Conservation (phyloP, 2,888 invertebrate genomes). For the Augochlorella aurata region DNA sequence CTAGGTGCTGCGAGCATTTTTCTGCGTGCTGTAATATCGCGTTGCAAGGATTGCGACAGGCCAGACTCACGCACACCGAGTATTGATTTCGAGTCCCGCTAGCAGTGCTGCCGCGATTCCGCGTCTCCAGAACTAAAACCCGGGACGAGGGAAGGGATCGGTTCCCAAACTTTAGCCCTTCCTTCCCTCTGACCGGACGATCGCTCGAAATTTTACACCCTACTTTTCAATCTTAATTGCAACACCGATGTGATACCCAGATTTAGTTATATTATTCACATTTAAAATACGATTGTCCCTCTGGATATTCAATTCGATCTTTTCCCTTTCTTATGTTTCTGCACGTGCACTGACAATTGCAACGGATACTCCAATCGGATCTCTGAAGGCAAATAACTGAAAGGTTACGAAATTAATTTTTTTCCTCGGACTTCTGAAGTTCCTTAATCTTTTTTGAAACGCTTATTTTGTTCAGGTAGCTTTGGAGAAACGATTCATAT, state of each 20-base stretch:
- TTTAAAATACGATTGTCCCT: too few relatives aligned
- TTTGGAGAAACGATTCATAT: neutral
- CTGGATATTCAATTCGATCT: too few relatives aligned
- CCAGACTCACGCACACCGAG: conserved; percentile 76
- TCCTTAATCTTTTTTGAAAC: neutral
- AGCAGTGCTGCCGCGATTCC: conserved; percentile 80
- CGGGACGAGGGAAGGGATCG: conserved; percentile 35
- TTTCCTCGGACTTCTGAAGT: too few relatives aligned
- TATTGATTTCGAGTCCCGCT: conserved; percentile 79
- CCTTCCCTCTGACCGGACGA: neutral
- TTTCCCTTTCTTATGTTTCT: too few relatives aligned
- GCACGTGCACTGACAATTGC: too few relatives aligned
- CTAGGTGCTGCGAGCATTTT: conserved; percentile 48
- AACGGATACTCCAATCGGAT: too few relatives aligned
- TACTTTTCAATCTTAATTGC: too few relatives aligned
- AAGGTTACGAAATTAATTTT: too few relatives aligned
- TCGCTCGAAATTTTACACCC: neutral
- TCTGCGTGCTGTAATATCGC: conserved; percentile 69
- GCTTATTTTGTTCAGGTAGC: neutral
- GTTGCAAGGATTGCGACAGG: conserved; percentile 75
- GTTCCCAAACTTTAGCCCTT: conserved; percentile 9
- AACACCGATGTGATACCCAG: too few relatives aligned
- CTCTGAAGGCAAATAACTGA: too few relatives aligned
- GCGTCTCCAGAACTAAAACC: conserved; percentile 76
- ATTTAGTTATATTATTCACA: too few relatives aligned